A percentile compares a stretch with the other conserved stretches of the same genome.
Conservation (phyloP, 2,797 vertebrate genomes). For the Molossus molossus region DNA sequence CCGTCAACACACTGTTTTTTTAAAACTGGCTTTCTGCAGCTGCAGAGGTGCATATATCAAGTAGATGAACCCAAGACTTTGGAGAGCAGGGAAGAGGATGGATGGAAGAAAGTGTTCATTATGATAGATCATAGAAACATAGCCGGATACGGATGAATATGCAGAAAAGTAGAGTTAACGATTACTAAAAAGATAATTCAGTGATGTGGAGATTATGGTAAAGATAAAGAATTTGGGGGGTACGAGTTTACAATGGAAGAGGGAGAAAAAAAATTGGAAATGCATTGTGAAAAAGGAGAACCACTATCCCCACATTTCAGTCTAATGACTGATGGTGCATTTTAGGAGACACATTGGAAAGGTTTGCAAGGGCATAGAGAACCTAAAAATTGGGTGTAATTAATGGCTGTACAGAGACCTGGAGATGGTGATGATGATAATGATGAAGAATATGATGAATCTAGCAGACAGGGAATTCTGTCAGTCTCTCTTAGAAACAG, state of each 20-base stretch:
- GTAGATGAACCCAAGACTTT: not conserved
- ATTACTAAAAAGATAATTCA: not conserved
- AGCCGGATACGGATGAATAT: not conserved
- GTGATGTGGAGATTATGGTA: not conserved
- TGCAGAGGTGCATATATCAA: not conserved
- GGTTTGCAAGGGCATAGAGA: not conserved
- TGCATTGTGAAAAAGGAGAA: not conserved
- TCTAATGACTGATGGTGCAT: not conserved
- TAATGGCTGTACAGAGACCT: not conserved
- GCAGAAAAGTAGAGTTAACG: not conserved
- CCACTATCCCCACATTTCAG: not conserved
- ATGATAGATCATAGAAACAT: not conserved
- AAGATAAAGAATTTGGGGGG: not conserved
- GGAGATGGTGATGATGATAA: not conserved
- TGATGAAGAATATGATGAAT: no score
- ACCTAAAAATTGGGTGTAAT: not conserved
- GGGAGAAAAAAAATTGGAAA: constrained; percentile 20
- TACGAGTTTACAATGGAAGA: not conserved
- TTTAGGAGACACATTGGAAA: not conserved
- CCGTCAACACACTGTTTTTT: not conserved
- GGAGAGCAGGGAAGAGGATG: not conserved
- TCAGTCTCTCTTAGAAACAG: not conserved
- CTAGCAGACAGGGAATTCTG: not conserved
- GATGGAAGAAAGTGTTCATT: not conserved
- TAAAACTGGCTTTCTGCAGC: not conserved